phyloP scores from a whole-genome alignment of 2,113 vertebrate genomes.

The Piprites chloris region DNA sequence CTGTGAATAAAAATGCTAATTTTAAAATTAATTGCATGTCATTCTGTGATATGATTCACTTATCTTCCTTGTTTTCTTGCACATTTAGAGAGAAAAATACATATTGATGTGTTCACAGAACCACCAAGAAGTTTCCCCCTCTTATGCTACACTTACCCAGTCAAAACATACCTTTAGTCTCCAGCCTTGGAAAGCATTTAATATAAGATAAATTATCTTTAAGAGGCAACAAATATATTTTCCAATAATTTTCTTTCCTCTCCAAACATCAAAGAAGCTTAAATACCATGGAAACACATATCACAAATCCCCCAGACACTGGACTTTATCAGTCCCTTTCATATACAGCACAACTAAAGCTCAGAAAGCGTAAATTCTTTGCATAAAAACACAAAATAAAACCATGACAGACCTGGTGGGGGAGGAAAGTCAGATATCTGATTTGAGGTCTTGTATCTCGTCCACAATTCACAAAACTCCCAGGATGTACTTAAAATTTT shows the following conservation, averaged over 20 bases:
- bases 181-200: background rate
- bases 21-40: background rate
- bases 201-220: background rate
- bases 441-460: background rate
- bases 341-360: background rate
- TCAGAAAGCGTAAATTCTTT: background rate
- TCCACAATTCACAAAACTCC: background rate
- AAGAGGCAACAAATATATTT: background rate
- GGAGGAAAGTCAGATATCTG: background rate
- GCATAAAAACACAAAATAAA: background rate
- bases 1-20: background rate
- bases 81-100: background rate
- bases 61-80: background rate
- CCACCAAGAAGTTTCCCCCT: background rate
- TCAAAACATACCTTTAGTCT: background rate
- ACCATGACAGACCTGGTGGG: background rate
- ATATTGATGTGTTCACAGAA: background rate
- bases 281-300: background rate
- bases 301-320: background rate
- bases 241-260: background rate
- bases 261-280: background rate
- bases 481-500: background rate
- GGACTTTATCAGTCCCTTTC: background rate
- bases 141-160: background rate
- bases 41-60: background rate